Evolutionary conservation across 2,113 vertebrate species (phyloP).

Genomic region (Toxotes jaculatrix): DNA sequence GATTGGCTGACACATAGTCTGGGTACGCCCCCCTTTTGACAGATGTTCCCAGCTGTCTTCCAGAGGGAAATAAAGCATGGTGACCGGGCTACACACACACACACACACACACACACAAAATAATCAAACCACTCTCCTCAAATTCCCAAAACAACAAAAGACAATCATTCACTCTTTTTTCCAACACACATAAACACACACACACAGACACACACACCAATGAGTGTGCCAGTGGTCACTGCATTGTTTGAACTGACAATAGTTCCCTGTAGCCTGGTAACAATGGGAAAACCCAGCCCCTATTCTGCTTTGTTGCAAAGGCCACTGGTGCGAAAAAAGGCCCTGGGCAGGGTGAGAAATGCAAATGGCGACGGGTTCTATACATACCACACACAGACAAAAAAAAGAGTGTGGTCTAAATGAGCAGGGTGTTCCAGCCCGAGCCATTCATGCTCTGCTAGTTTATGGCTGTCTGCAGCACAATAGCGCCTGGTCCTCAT

Average conservation of each 20-base stretch:
- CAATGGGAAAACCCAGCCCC: conserved; percentile 75
- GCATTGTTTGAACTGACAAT: conserved; percentile 81
- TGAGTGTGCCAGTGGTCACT: conserved; percentile 78
- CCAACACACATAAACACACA: conserved; percentile 24
- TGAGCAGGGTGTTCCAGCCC: conserved; percentile 52
- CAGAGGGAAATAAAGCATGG: conserved; percentile 60
- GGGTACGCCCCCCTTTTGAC: conserved; percentile 52
- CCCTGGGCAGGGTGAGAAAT: conserved; percentile 60
- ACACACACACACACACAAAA: conserved; percentile 18
- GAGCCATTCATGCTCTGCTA: conserved; percentile 58
- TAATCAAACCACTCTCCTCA: conserved; percentile 52
- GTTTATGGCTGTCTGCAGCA: conserved; percentile 60
- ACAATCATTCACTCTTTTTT: conserved; percentile 47
- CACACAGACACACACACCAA: conserved; percentile 40
- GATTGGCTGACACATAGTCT: conserved; percentile 59
- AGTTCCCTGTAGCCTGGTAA: conserved; percentile 78
- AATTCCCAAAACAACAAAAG: conserved; percentile 64
- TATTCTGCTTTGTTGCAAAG: conserved; percentile 70
- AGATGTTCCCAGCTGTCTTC: conserved; percentile 84
- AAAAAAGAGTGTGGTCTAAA: conserved; percentile 47
- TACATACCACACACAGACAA: conserved; percentile 56
- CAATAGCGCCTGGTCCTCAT: conserved; percentile 42
- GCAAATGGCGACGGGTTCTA: conserved; percentile 79
- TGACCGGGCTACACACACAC: conserved; percentile 30
- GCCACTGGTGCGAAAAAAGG: conserved; percentile 53